A percentile compares a stretch with the other conserved stretches of the same genome.
Conservation (phyloP, 2,888 invertebrate species). For the Dasysyrphus tricinctus region DNA sequence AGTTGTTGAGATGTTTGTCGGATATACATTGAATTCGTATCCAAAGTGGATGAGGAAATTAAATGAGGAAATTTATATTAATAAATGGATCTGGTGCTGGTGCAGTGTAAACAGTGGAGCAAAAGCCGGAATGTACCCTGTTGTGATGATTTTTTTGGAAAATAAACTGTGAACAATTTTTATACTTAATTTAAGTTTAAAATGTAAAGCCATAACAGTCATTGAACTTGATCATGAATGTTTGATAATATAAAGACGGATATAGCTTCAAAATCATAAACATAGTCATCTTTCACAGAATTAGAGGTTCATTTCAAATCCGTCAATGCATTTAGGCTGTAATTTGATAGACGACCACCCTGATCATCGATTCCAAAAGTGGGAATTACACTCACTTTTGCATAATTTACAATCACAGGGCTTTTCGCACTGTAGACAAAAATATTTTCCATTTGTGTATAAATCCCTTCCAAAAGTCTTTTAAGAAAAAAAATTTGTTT, state of each 20-base stretch:
- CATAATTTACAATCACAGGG: no score
- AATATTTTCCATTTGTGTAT: no score
- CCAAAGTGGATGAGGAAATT: slow-evolving; percentile 46
- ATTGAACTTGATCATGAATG: slow-evolving; percentile 19
- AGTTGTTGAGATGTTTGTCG: slow-evolving; percentile 56
- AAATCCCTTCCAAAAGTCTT: no score
- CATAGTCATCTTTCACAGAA: no score
- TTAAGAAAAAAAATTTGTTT: no score
- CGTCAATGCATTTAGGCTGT: no score
- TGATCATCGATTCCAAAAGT: no score
- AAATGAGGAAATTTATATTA: slow-evolving; percentile 19
- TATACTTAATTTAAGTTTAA: neutral
- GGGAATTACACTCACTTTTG: no score
- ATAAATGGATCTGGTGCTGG: slow-evolving; percentile 29
- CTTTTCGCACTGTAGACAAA: no score
- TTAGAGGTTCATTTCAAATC: no score
- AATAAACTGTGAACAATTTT: slow-evolving; percentile 14
- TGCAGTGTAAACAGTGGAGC: slow-evolving; percentile 22
- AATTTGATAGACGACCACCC: no score
- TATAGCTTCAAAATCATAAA: neutral
- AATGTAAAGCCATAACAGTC: neutral
- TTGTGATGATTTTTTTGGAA: neutral
- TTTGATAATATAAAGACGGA: neutral
- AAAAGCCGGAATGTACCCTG: neutral
- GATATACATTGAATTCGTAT: slow-evolving; percentile 45